Conservation (phyloP, 2,113 vertebrate genomes). For the Amphiprion ocellaris region DNA sequence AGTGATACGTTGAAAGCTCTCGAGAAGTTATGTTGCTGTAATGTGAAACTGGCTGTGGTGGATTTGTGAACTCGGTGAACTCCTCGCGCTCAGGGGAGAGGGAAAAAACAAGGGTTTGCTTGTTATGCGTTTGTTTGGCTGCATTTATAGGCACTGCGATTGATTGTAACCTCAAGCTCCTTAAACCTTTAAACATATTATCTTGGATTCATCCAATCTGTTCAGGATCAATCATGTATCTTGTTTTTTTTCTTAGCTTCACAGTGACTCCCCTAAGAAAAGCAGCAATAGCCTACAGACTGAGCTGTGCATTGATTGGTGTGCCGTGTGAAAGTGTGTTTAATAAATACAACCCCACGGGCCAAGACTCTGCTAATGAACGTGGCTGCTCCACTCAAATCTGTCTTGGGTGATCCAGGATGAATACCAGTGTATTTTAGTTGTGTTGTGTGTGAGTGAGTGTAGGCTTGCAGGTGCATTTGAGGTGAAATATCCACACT, state of each 20-base stretch:
- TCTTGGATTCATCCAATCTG: constrained; percentile 14
- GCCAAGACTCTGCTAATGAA: constrained; percentile 60
- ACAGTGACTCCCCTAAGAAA: constrained; percentile 24
- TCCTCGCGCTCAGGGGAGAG: constrained; percentile 47
- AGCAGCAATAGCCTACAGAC: constrained; percentile 35
- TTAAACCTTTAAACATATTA: constrained; percentile 45
- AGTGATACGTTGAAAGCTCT: constrained; percentile 21
- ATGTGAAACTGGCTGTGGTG: constrained; percentile 46
- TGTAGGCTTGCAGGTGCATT: constrained; percentile 54
- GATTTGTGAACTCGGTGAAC: constrained; percentile 74
- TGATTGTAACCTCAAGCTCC: constrained; percentile 48
- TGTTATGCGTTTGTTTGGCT: constrained; percentile 41
- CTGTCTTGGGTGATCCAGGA: constrained; percentile 43
- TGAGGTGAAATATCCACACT: constrained; percentile 13
- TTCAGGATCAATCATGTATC: constrained; percentile 36
- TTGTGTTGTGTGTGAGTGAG: constrained; percentile 18
- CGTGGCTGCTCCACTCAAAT: constrained; percentile 48
- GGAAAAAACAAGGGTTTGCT: constrained; percentile 34
- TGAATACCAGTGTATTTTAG: constrained; percentile 42
- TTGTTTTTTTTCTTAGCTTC: constrained; percentile 11
- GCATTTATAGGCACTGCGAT: constrained; percentile 36
- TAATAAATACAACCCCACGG: constrained; percentile 62
- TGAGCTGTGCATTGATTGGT: constrained; percentile 60
- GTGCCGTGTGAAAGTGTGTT: constrained; percentile 51
- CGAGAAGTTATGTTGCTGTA: constrained; percentile 49